phyloP scores from a whole-genome alignment of 2,113 vertebrate genomes.

The Clarias batrachus region DNA sequence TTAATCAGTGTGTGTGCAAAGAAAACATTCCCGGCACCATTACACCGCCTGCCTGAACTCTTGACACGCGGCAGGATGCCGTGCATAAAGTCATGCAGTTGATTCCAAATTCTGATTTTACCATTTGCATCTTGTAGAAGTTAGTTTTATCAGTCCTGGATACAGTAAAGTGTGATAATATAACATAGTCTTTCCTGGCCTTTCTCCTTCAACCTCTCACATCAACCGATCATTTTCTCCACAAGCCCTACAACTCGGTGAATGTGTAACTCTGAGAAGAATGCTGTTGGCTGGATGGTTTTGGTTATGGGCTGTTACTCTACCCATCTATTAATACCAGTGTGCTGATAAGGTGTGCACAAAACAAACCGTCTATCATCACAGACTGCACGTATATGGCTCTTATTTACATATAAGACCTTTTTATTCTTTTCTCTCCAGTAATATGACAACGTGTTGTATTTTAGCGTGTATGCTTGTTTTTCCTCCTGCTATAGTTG shows the following conservation, averaged over 20 bases:
- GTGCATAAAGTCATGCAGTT: not conserved
- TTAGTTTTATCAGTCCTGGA: not conserved
- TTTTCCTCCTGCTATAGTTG: conserved; percentile 72
- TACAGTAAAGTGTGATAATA: not conserved
- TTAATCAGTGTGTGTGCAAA: not conserved
- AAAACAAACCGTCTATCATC: not conserved
- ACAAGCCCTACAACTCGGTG: not conserved
- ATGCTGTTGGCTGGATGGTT: not conserved
- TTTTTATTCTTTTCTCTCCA: not conserved
- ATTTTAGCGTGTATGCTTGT: conserved; percentile 22
- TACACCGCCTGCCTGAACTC: not conserved
- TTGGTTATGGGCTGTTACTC: not conserved
- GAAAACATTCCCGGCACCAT: not conserved
- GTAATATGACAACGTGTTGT: not conserved
- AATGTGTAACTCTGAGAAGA: not conserved
- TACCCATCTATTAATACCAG: not conserved
- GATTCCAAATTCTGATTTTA: not conserved
- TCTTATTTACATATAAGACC: not conserved
- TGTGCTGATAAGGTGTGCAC: not conserved
- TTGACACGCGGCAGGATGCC: not conserved
- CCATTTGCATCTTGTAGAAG: not conserved
- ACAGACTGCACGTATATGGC: not conserved
- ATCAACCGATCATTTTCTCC: not conserved
- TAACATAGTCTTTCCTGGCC: not conserved
- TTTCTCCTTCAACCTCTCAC: not conserved